Base-by-base conservation (phyloP, 2,888 invertebrate genomes). In the Nycteola revayana region DNA sequence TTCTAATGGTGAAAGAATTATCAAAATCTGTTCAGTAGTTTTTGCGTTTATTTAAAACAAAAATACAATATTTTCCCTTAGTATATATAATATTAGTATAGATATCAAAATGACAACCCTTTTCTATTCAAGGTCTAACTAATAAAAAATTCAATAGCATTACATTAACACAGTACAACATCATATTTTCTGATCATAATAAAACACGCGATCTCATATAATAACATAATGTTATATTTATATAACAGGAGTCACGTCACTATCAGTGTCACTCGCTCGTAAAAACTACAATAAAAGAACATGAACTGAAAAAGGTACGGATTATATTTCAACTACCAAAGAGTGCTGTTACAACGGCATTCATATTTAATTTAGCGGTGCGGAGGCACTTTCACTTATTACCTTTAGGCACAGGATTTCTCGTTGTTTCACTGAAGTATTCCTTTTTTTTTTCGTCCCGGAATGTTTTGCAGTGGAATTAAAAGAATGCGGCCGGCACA, bases 211-310 rank as follows among this genome's bases (percentile, higher is more conserved):
- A 23, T 34, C 29, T 24, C 17, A 34, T 25, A 14, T 14, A 14
- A 30, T 11, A 34, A 29, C 17, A 10, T 24, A 31, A 46, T 52
- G 25, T 21, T 47, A 47, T 36, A 50, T 56, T 47, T 38, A 58
- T 36, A 36, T 41, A 41, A 32, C 35, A 43, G 23, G 27, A 47
- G 42, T 42, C 29, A 49, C 51, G 43, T 55, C 47, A 52, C 60
- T 50, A 60, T 63, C 53, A 63, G 65, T 63, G 62, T 55, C 53
- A 55, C 46, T 49, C 32, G 51, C 53, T 58, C 58, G 59, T 75
- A 75, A 74, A 74, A 73, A 61, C 65, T 60, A 50, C 70, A 58
- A 68, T 74, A 74, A 73, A 74, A 49, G 51, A 52, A 55, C 61
- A 63, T 63, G 62, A 61, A 64, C 59, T 53, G 61, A 47, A 61